A percentile compares a stretch with the other conserved stretches of the same genome.
phyloP scores from a whole-genome alignment of 2,888 invertebrate genomes.

The Euphydryas editha region DNA sequence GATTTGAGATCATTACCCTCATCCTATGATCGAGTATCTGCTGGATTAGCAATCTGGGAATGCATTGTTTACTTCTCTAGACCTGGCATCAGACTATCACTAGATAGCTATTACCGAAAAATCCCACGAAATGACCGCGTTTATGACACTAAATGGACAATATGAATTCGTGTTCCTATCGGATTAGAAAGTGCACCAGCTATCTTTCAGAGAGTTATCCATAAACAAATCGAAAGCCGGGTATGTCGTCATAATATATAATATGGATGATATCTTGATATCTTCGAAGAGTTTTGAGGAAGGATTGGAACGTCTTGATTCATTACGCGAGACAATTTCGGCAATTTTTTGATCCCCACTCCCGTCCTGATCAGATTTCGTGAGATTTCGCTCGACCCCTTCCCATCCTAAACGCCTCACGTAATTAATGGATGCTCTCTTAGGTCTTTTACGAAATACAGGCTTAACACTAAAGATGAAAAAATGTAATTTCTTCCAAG shows the following conservation, averaged over 20 bases:
- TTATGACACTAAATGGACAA: not conserved
- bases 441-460: not conserved
- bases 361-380: too few relatives aligned
- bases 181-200: not conserved
- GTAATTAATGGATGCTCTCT: too few relatives aligned
- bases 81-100: conserved; percentile 33
- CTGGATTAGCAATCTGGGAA: conserved; percentile 30
- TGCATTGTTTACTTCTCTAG: conserved; percentile 31
- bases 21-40: conserved; percentile 35
- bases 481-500: not conserved
- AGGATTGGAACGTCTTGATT: not conserved
- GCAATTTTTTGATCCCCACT: too few relatives aligned
- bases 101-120: conserved; percentile 6
- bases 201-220: not conserved
- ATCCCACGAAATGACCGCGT: not conserved
- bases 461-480: not conserved
- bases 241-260: not conserved
- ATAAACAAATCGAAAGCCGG: not conserved
- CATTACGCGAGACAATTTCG: too few relatives aligned
- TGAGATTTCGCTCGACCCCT: too few relatives aligned
- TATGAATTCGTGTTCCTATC: not conserved
- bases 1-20: conserved; percentile 36
- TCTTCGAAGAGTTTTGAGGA: not conserved
- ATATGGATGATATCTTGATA: not conserved
- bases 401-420: too few relatives aligned